These are phyloP conservation scores for Nasonia vitripennis DNA, from an alignment of 1,140 invertebrate species.

Conservation along the genomic window DNA sequence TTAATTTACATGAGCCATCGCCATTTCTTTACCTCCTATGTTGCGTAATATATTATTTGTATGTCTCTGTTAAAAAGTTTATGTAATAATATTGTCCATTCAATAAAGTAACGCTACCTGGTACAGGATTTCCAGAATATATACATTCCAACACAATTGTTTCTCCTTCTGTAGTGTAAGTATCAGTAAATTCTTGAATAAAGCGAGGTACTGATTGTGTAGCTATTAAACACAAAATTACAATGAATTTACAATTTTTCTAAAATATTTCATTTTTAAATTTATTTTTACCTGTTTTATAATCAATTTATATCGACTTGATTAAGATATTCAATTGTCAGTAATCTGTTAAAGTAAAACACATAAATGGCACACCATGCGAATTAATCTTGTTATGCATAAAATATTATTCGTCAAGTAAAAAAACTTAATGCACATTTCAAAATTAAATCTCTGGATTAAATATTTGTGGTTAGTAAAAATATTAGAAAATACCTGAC, in stretches of 20 bases:
- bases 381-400: constrained; percentile 44
- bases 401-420: neutral
- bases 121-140: constrained; percentile 88
- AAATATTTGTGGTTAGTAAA: constrained; percentile 2
- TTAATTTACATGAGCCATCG: too few relatives aligned
- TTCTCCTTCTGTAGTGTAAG: constrained; percentile 84
- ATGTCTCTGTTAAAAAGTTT: too few relatives aligned
- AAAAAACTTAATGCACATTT: neutral
- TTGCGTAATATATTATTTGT: too few relatives aligned
- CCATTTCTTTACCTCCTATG: too few relatives aligned
- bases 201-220: constrained; percentile 87
- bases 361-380: constrained; percentile 60
- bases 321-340: constrained; percentile 60
- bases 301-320: constrained; percentile 38
- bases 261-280: neutral
- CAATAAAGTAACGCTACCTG: constrained; percentile 78
- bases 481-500: constrained; percentile 65
- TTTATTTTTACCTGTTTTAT: constrained; percentile 36
- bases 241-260: neutral
- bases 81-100: constrained; percentile 5
- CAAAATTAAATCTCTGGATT: neutral
- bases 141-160: constrained; percentile 84
- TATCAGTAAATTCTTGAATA: constrained; percentile 86
- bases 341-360: constrained; percentile 66
- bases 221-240: constrained; percentile 77